Evolutionary conservation across 2,888 invertebrate genomes (phyloP), one percentile per base, ranked within the genome.

Genomic region (Dicranocentrus wangi): DNA sequence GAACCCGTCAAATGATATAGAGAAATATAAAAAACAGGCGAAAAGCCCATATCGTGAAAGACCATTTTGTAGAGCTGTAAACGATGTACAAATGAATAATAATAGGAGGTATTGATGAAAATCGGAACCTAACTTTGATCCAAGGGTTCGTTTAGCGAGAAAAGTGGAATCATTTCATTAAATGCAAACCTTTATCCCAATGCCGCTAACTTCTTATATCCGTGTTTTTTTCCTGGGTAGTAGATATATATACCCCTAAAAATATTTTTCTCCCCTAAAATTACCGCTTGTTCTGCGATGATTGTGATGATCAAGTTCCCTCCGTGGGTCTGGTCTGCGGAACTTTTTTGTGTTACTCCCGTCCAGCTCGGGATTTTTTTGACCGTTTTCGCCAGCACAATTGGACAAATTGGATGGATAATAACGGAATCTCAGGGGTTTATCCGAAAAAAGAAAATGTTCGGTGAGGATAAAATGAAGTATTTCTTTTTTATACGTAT

Each of bases 361-460:
- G 3, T 32, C 10, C 10, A 7, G 32, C 3, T 32, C 32, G 32
- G 3, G 10, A 32, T 3, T 10, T 32, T 32, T 32, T 72, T 79
- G 79, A 79, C 71, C 79, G 71, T 79, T 78, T 78, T 51, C 65
- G 58, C 43, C 60, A 27, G 75, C 75, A 81, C 82, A 82, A 84
- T 84, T 82, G 84, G 77, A 75, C 76, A 82, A 84, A 84, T 84
- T 84, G 83, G 83, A 82, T 73, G 84, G 86, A 86, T 86, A 86
- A 84, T 86, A 85, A 82, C 83, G 72, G 75, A 84, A 75, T 85
- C 86, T 85, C 86, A 83, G 81, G 86, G 85, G 86, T 81, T 80
- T 82, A 63, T 65, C 81, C 60, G 60, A 28, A 27, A 25, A 60
- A 60, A 27, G 15, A 47, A n/a, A 15, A 47, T 19, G 3, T 19